phyloP scores from a whole-genome alignment of 2,797 vertebrate genomes.

The Chaetodon trifasciatus region DNA sequence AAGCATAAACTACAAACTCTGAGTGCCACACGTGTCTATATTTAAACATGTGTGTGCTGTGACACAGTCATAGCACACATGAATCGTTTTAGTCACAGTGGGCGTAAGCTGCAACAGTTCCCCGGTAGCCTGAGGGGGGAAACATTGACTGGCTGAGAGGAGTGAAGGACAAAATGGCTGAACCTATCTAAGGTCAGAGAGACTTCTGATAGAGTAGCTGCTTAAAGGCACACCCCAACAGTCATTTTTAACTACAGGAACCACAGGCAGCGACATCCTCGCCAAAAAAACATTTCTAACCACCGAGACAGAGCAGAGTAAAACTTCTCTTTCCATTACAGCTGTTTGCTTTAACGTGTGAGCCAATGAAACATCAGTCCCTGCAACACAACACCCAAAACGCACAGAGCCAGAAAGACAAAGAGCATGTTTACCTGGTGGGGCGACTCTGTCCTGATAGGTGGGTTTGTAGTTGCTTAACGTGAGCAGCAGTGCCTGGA shows the following conservation, averaged over 20 bases:
- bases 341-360: neutral
- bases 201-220: constrained; percentile 69
- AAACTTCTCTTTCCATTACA: neutral
- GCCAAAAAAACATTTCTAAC: neutral
- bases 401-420: neutral
- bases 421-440: constrained; percentile 91
- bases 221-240: constrained; percentile 63
- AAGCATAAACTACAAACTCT: constrained; percentile 23
- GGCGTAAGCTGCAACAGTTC: constrained; percentile 50
- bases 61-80: constrained; percentile 54
- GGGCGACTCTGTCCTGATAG: constrained; percentile 98
- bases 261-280: constrained; percentile 13
- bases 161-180: constrained; percentile 88
- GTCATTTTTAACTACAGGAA: constrained; percentile 4
- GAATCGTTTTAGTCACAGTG: constrained; percentile 48
- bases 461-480: constrained; percentile 94
- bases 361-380: neutral
- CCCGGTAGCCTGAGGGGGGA: constrained; percentile 61
- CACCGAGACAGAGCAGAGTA: neutral
- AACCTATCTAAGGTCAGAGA: constrained; percentile 80
- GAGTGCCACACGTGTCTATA: constrained; percentile 11
- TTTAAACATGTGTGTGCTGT: constrained; percentile 44
- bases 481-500: constrained; percentile 96
- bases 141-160: constrained; percentile 70
- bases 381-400: neutral